Base-by-base conservation (phyloP, 1,140 invertebrate genomes). In the Lucilia cuprina region DNA sequence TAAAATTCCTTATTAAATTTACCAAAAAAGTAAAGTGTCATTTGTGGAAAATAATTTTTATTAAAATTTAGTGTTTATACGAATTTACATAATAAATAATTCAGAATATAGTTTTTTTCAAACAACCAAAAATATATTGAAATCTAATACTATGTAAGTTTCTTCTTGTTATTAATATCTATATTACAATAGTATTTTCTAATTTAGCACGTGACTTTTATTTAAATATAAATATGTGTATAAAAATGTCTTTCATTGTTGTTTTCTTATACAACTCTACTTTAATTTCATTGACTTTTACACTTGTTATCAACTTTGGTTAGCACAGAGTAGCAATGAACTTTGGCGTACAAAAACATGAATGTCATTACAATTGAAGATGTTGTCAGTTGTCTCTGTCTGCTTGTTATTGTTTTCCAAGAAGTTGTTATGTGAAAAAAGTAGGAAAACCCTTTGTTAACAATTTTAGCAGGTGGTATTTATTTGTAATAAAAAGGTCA, bases 151-250 rank as follows among this genome's bases (percentile, higher is more conserved):
- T 30, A 60, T n/a, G 13, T 60, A 60, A 60, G 55, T n/a, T 60
- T 60, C 14, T 60, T 60, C n/a, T 14, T 17, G 2, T 14, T 17
- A 60, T n/a, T 60, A 60, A 60, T n/a, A 60, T 3, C 14, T 0
- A 17, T 60, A 60, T 17, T 60, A n/a, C 14, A 60, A 60, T 17
- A 60, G 13, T 17, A 60, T n/a, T 60, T 60, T 60, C n/a, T 60
- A 60, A 60, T 60, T 60, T 60, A 60, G 55, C 55, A 60, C 55
- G 55, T 60, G 55, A 60, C n/a, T 60, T 60, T n/a, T 60, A n/a
- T 60, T n/a, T n/a, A 60, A 60, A 60, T 60, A n/a, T 17, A n/a
- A 14, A 7, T 60, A 2, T 60, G 55, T 60, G 13, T 60, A 60
- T 60, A 60, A 7, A 60, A n/a, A 60, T 10, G 5, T 60, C 50